phyloP scores from a whole-genome alignment of 2,888 invertebrate species.

The Isoperla grammatica region DNA sequence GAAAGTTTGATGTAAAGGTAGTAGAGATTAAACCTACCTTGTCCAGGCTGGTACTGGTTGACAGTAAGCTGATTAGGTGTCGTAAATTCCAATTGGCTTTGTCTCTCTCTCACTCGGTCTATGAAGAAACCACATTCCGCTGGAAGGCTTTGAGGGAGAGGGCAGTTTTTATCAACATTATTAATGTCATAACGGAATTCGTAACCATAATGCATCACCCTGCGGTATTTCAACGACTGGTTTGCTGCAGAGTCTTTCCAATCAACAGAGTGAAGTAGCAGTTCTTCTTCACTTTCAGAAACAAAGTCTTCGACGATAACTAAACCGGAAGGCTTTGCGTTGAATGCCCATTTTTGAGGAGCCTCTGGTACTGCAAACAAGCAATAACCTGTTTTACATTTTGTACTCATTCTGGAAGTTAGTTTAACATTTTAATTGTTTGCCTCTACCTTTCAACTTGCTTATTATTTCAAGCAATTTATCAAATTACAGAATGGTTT shows the following conservation, averaged over 20 bases:
- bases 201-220: conserved; percentile 87
- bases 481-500: too few species aligned
- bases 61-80: conserved; percentile 79
- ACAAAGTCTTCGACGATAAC: conserved; percentile 64
- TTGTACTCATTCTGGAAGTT: too few species aligned
- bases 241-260: conserved; percentile 40
- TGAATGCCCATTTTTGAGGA: conserved; percentile 26
- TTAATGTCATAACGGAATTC: conserved; percentile 86
- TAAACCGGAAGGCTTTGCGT: conserved; percentile 60
- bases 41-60: conserved; percentile 77
- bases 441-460: too few species aligned
- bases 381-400: too few species aligned
- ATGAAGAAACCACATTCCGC: conserved; percentile 60
- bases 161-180: conserved; percentile 67
- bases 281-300: conserved; percentile 58
- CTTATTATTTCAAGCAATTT: too few species aligned
- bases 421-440: too few species aligned
- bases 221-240: conserved; percentile 63
- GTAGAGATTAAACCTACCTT: conserved; percentile 50
- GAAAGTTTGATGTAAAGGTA: too few species aligned
- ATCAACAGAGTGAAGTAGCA: conserved; percentile 54
- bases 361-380: conserved; percentile 41
- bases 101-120: conserved; percentile 47
- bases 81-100: conserved; percentile 38
- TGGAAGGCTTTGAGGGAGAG: conserved; percentile 65